Percentiles rank a stretch among this genome's conserved stretches.
These are phyloP conservation scores for Echeneis naucrates DNA, from an alignment of 2,797 vertebrate genomes.

Conservation along the genomic window DNA sequence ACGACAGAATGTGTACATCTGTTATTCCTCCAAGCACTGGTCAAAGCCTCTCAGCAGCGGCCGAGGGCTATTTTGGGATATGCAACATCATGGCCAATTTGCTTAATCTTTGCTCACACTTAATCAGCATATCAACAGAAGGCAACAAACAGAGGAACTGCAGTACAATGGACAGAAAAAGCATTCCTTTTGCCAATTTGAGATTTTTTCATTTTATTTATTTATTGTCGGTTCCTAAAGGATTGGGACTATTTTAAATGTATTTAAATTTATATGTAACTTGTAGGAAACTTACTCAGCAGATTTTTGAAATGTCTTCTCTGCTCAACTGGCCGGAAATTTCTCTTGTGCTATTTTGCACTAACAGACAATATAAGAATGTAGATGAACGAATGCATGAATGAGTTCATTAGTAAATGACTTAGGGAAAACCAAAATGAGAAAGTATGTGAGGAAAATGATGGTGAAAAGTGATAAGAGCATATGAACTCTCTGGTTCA, in stretches of 20 bases:
- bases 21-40: slow-evolving; percentile 51
- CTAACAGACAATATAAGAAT: background rate
- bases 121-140: slow-evolving; percentile 83
- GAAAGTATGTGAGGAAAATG: background rate
- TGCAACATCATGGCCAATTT: slow-evolving; percentile 88
- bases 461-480: slow-evolving; percentile 16
- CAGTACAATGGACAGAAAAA: background rate
- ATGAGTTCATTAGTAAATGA: background rate
- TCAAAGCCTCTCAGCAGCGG: slow-evolving; percentile 80
- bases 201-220: too few relatives aligned
- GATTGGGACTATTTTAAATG: background rate
- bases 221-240: background rate
- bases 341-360: background rate
- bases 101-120: slow-evolving; percentile 90
- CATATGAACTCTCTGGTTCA: slow-evolving; percentile 14
- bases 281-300: background rate
- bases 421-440: background rate
- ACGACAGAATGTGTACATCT: slow-evolving; percentile 53
- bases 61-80: slow-evolving; percentile 82
- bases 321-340: background rate
- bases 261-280: background rate
- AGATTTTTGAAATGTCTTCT: background rate
- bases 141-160: slow-evolving; percentile 17
- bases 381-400: background rate
- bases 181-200: background rate